Percentiles rank a stretch among this genome's conserved stretches.
Evolutionary conservation across 2,888 invertebrate species (phyloP).

Genomic region (Papilio gigon): DNA sequence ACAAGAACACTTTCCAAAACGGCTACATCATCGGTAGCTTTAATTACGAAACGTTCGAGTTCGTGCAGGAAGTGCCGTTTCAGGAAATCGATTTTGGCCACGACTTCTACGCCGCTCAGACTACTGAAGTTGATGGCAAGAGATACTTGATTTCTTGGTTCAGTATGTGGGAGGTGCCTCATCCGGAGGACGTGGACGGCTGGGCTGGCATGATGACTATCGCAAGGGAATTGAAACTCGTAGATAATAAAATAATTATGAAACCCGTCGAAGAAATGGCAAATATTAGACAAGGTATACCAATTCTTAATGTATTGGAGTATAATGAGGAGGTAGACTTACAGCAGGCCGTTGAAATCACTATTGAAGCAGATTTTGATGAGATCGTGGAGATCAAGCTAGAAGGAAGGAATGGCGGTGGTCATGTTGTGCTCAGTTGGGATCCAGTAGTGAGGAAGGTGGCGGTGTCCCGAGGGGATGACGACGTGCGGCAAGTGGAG

Average conservation of each 20-base stretch:
- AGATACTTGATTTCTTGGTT: slow-evolving; percentile 74
- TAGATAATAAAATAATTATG: slow-evolving; percentile 61
- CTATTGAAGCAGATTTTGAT: slow-evolving; percentile 57
- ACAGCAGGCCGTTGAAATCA: slow-evolving; percentile 65
- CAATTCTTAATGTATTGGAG: slow-evolving; percentile 53
- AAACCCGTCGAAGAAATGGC: slow-evolving; percentile 64
- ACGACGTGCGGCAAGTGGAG: slow-evolving; percentile 68
- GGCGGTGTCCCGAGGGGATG: slow-evolving; percentile 61
- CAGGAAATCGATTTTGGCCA: slow-evolving; percentile 76
- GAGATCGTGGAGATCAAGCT: slow-evolving; percentile 59
- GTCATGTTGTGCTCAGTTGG: slow-evolving; percentile 58
- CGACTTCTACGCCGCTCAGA: slow-evolving; percentile 77
- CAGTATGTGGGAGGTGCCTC: slow-evolving; percentile 71
- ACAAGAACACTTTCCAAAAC: slow-evolving; percentile 67
- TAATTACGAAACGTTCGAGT: slow-evolving; percentile 68
- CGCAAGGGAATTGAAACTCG: slow-evolving; percentile 65
- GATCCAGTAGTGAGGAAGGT: slow-evolving; percentile 61
- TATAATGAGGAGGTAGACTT: slow-evolving; percentile 52
- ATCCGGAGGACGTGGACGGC: slow-evolving; percentile 69
- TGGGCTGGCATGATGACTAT: slow-evolving; percentile 77
- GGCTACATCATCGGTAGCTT: slow-evolving; percentile 76
- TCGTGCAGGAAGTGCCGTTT: slow-evolving; percentile 63
- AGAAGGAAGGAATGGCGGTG: slow-evolving; percentile 64
- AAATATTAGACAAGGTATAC: slow-evolving; percentile 54
- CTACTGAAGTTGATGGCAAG: slow-evolving; percentile 64